Evolutionary conservation across 2,888 invertebrate species (phyloP).

Genomic region (Morpho deidamia): DNA sequence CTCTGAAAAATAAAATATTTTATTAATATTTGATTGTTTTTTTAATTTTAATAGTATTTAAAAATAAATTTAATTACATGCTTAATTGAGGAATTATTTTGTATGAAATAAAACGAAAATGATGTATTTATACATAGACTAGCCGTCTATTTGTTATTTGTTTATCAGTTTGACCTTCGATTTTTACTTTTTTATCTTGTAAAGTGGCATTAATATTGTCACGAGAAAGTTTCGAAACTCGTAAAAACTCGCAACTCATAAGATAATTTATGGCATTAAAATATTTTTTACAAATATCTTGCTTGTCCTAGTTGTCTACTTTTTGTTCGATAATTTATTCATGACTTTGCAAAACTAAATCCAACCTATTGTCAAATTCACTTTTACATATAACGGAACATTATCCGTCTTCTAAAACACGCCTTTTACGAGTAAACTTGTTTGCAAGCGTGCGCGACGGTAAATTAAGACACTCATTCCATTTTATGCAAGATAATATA

Average conservation of each 20-base stretch:
- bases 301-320: conserved; percentile 39
- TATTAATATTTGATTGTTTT: too few species aligned
- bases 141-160: too few species aligned
- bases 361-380: conserved; percentile 48
- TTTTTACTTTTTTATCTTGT: too few species aligned
- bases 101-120: too few species aligned
- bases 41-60: too few species aligned
- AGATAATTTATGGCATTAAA: neutral
- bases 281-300: conserved; percentile 1
- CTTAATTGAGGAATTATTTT: too few species aligned
- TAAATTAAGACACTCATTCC: neutral
- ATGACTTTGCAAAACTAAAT: conserved; percentile 34
- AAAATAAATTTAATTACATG: too few species aligned
- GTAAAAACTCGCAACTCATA: neutral
- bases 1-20: conserved; percentile 74
- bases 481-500: neutral
- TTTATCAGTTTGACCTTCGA: too few species aligned
- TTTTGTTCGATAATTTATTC: conserved; percentile 37
- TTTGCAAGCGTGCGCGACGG: conserved; percentile 5
- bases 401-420: conserved; percentile 37
- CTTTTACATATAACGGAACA: conserved; percentile 55
- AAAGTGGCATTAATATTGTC: neutral
- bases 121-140: too few species aligned
- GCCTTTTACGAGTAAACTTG: conserved; percentile 7
- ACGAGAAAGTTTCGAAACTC: neutral